Evolutionary conservation across 2,797 vertebrate genomes (phyloP).

Genomic region (Podarcis siculus): DNA sequence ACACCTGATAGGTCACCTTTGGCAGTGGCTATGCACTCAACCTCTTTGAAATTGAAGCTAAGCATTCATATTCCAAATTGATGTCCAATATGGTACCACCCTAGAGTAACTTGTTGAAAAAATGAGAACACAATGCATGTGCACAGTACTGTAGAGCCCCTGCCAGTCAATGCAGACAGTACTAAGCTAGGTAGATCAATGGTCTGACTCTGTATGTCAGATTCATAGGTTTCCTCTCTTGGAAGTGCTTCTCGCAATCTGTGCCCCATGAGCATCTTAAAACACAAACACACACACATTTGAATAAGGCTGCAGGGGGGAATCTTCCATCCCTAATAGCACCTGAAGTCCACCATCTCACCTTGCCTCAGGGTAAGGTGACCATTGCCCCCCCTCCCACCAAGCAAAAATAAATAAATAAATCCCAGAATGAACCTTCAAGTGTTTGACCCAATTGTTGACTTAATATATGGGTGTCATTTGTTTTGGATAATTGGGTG

Average conservation of each 20-base stretch:
- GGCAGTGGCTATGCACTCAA: background rate
- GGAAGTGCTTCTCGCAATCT: background rate
- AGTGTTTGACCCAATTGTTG: slow-evolving; percentile 1
- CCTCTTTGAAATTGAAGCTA: background rate
- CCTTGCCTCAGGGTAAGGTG: background rate
- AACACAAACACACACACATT: too few species aligned
- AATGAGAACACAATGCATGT: background rate
- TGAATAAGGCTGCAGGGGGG: too few species aligned
- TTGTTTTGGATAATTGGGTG: slow-evolving; percentile 10
- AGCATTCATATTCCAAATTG: background rate
- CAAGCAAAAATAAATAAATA: background rate
- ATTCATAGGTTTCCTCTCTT: background rate
- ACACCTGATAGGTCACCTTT: background rate
- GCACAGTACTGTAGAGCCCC: background rate
- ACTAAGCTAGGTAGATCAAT: background rate
- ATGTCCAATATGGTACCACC: background rate
- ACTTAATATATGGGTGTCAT: slow-evolving; percentile 6
- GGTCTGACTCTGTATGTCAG: background rate
- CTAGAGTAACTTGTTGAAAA: background rate
- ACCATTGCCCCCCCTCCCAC: background rate
- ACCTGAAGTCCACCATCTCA: background rate
- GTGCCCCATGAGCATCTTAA: background rate
- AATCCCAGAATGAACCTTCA: background rate
- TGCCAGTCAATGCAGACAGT: background rate
- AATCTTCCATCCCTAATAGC: background rate